Percentiles rank a stretch among this genome's conserved stretches.
phyloP scores from a whole-genome alignment of 2,113 vertebrate genomes.

The Geococcyx californianus region DNA sequence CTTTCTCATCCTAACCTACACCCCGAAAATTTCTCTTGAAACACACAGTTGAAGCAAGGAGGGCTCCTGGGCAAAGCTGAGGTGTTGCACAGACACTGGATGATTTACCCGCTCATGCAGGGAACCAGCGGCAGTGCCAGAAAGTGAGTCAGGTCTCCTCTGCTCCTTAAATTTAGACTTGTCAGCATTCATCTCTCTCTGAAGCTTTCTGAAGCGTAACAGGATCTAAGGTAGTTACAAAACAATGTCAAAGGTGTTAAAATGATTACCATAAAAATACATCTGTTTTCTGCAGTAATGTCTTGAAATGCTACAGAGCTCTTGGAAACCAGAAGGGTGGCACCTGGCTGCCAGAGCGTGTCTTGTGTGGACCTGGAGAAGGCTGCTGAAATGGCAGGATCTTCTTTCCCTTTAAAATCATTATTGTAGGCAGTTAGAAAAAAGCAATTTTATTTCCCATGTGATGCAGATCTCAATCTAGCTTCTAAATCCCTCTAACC shows the following conservation, averaged over 20 bases:
- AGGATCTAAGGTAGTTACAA: constrained; percentile 26
- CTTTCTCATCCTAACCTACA: background rate
- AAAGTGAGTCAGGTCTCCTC: constrained; percentile 24
- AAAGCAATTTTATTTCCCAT: background rate
- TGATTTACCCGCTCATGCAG: background rate
- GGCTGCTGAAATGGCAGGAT: background rate
- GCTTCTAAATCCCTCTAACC: constrained; percentile 37
- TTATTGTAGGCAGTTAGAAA: background rate
- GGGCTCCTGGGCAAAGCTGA: background rate
- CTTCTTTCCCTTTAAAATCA: constrained; percentile 6
- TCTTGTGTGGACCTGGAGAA: background rate
- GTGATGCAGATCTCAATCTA: constrained; percentile 1
- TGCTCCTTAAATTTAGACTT: constrained; percentile 16
- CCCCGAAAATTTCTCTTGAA: background rate
- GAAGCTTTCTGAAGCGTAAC: background rate
- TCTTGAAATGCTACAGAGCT: constrained; percentile 8
- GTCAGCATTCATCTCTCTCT: background rate
- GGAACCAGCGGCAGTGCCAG: background rate
- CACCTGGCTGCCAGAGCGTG: background rate
- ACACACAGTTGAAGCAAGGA: background rate
- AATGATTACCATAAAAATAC: constrained; percentile 43
- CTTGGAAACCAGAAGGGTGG: background rate
- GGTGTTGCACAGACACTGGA: background rate
- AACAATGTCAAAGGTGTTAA: constrained; percentile 54
- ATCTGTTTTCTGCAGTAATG: constrained; percentile 23